phyloP scores from a whole-genome alignment of 2,113 vertebrate species.

The Cyphomyrus discorhynchus region DNA sequence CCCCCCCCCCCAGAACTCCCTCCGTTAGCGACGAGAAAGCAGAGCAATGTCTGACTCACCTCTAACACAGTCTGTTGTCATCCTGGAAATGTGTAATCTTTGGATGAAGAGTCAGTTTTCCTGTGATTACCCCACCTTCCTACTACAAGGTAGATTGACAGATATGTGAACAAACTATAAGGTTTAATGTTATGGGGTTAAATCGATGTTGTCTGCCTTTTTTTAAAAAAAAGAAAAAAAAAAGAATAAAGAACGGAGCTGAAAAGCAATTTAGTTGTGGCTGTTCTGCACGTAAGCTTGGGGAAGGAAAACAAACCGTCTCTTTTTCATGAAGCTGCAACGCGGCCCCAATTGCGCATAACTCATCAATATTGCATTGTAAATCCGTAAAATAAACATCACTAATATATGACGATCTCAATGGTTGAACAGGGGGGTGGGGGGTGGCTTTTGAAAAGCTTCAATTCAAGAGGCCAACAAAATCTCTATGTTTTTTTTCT shows the following conservation, averaged over 20 bases:
- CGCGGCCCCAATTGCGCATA: constrained; percentile 31
- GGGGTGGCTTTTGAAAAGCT: constrained; percentile 13
- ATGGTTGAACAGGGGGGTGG: not conserved
- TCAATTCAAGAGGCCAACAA: constrained; percentile 26
- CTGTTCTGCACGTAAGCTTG: not conserved
- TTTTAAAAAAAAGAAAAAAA: not conserved
- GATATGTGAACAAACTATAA: not conserved
- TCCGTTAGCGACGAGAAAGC: not conserved
- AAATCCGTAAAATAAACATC: constrained; percentile 52
- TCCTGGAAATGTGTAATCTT: not conserved
- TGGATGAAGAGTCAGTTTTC: not conserved
- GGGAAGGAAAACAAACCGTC: constrained; percentile 24
- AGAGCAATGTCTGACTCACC: not conserved
- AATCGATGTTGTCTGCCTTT: not conserved
- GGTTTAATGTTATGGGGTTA: not conserved
- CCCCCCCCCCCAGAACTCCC: not conserved
- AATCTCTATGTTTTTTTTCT: constrained; percentile 19
- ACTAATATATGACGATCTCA: constrained; percentile 20
- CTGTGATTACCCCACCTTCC: not conserved
- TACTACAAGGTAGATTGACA: not conserved
- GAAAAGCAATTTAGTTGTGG: not conserved
- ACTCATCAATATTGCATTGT: constrained; percentile 40
- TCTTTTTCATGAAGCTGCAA: constrained; percentile 1
- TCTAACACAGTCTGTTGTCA: not conserved
- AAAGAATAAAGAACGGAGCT: not conserved